phyloP scores from a whole-genome alignment of 1,140 invertebrate genomes.

The Macrobrachium nipponense region DNA sequence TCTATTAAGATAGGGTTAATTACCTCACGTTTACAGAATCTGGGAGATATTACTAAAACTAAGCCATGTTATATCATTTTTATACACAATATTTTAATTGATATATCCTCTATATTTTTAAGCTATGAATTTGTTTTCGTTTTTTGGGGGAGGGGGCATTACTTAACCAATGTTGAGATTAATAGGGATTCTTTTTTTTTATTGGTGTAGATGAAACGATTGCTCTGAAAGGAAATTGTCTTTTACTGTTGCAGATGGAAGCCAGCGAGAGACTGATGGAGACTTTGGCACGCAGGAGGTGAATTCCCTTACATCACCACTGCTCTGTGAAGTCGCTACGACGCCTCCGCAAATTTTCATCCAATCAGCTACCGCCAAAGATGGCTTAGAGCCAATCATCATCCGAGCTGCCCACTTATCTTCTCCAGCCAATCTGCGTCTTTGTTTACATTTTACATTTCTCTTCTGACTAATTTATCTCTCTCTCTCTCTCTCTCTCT shows the following conservation, averaged over 20 bases:
- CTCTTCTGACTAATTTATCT: not conserved
- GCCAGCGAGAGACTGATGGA: constrained; percentile 39
- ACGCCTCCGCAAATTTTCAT: not conserved
- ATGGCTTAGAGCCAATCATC: not conserved
- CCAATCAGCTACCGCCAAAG: no score
- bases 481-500: constrained; percentile 25
- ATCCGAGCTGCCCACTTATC: not conserved
- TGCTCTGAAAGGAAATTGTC: not conserved
- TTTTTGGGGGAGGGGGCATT: no score
- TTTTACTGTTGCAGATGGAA: constrained; percentile 19
- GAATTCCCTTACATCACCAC: not conserved
- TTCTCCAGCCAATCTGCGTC: not conserved
- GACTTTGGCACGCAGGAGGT: constrained; percentile 28
- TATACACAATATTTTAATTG: no score
- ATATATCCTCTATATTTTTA: no score
- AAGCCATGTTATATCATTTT: no score
- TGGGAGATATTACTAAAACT: no score
- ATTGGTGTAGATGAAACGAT: no score
- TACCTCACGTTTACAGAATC: no score
- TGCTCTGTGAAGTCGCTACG: not conserved
- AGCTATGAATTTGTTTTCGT: no score
- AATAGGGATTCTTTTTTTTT: no score
- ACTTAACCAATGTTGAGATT: no score
- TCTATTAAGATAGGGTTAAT: no score
- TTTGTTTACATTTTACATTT: not conserved